Evolutionary conservation across 2,113 vertebrate genomes (phyloP), one percentile per base, ranked within the genome.

Genomic region (Carassius carassius): DNA sequence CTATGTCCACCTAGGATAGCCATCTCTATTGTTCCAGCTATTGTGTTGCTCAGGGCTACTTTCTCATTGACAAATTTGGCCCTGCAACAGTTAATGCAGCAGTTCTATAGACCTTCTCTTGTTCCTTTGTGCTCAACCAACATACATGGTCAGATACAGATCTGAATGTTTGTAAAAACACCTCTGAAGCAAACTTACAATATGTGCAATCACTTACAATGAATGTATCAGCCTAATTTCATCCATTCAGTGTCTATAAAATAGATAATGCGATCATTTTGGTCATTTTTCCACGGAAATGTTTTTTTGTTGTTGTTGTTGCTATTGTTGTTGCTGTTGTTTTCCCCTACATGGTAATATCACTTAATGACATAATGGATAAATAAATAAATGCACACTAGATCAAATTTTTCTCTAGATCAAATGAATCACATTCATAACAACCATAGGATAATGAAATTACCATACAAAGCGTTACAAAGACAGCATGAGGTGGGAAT

Each of bases 11-110:
- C 83, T 84, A 73, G 89, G 92, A 95, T 94, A 93, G 87, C 90
- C 90, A 94, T 94, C 93, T 94, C 82, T 90, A 92, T 94, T 92
- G 91, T 91, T 87, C 90, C 90, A 88, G 88, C 91, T 90, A 87
- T 91, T 89, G 78, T 89, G 90, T 89, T 82, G 91, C 90, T 91
- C 85, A 91, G 92, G 92, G 92, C 93, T 91, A 85, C 84, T 74
- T 74, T 83, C 87, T 86, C 75, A 86, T 85, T 86, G 84, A 90
- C 90, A 91, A 90, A 92, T 88, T 89, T 86, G 89, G 87, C 90
- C 80, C 54, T 77, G 70, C 85, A 89, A 89, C 70, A 74, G 85
- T 58, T 81, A 83, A 81, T 73, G 75, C 58, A 51, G 49, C 62
- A 81, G 69, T 81, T 17, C 44, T 35, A 51, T 3, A 51, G 4